These are phyloP conservation scores for Gila robusta DNA, from an alignment of 2,797 vertebrate genomes.

Conservation along the genomic window DNA sequence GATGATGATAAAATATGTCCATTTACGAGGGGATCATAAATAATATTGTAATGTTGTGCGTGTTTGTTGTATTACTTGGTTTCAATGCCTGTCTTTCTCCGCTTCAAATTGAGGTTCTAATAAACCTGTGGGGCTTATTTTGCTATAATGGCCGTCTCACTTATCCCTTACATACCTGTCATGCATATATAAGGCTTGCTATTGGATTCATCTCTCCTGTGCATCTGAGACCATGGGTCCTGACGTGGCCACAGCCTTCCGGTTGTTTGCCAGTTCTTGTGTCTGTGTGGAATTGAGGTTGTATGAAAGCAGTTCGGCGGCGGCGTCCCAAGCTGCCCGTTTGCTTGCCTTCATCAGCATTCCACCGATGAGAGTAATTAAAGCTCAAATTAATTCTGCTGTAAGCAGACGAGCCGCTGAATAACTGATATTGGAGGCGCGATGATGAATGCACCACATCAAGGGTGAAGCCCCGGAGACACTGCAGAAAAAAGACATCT, in stretches of 20 bases:
- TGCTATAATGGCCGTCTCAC: neutral
- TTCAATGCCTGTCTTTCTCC: neutral
- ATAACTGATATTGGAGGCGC: constrained; percentile 99
- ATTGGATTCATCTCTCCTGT: constrained; percentile 67
- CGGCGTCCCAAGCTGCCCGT: constrained; percentile 98
- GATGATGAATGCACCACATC: constrained; percentile 99
- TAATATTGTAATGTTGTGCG: neutral
- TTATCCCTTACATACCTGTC: neutral
- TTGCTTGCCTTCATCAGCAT: constrained; percentile 99
- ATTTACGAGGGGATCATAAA: neutral
- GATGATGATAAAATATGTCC: neutral
- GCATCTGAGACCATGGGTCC: constrained; percentile 75
- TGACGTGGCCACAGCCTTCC: constrained; percentile 94
- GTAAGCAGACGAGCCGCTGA: constrained; percentile 99
- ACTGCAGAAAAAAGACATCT: constrained; percentile 56
- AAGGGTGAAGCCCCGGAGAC: constrained; percentile 97
- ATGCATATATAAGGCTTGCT: neutral
- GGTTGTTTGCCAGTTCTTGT: constrained; percentile 96
- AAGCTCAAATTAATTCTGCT: constrained; percentile 99
- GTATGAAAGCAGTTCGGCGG: constrained; percentile 99
- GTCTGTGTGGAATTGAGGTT: constrained; percentile 97
- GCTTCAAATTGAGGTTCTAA: neutral
- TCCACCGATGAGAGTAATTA: constrained; percentile 99
- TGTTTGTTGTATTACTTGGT: neutral
- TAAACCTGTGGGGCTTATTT: neutral